Conservation (phyloP, 2,797 vertebrate species). For the Hafferia zeledoni region DNA sequence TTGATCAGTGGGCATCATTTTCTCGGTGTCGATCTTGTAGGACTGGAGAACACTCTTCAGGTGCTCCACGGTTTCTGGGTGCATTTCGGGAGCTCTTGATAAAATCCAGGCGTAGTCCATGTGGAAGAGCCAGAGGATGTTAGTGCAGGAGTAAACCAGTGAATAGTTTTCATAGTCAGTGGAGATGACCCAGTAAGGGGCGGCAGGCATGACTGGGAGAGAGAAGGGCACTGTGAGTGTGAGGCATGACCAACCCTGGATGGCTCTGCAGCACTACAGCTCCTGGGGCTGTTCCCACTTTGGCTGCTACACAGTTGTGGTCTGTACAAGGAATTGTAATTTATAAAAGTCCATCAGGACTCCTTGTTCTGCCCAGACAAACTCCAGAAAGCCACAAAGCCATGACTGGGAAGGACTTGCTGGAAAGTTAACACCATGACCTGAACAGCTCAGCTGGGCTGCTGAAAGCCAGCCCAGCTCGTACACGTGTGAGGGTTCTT, state of each 20-base stretch:
- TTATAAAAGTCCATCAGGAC: not conserved
- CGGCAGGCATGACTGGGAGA: conserved; percentile 84
- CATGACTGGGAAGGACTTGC: not conserved
- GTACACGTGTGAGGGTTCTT: fast-evolving
- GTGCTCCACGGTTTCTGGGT: conserved; percentile 76
- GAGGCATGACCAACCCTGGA: not conserved
- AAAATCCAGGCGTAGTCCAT: conserved; percentile 89
- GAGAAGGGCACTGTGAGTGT: not conserved
- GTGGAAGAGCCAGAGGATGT: conserved; percentile 86
- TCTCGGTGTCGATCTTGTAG: conserved; percentile 82
- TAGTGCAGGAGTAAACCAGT: conserved; percentile 90
- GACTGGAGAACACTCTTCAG: conserved; percentile 81
- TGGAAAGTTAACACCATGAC: not conserved
- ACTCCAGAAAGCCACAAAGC: not conserved
- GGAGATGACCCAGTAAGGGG: conserved; percentile 90
- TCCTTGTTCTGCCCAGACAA: not conserved
- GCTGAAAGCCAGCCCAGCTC: not conserved
- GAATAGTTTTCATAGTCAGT: conserved; percentile 88
- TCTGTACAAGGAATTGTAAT: not conserved
- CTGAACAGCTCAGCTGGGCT: not conserved
- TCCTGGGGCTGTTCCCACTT: not conserved
- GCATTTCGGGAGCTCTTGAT: conserved; percentile 82
- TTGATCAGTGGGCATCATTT: conserved; percentile 85
- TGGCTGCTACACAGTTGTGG: not conserved
- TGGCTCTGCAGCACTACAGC: not conserved